Evolutionary conservation across 2,113 vertebrate genomes (phyloP), one percentile per base, ranked within the genome.

Genomic region (Pseudolaguvia tuberculata): DNA sequence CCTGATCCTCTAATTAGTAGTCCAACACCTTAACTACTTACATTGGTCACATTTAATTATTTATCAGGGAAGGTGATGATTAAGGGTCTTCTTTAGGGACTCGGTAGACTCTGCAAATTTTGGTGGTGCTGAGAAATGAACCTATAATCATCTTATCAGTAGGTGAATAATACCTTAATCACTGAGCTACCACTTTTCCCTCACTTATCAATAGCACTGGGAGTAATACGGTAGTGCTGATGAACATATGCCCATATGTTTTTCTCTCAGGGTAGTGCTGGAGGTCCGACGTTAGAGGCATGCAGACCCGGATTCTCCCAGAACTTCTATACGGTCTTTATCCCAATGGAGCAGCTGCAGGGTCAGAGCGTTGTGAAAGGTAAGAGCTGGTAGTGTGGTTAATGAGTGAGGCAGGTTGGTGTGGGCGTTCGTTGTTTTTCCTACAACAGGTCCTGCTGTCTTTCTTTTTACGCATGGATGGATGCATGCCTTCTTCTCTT

Each of bases 301-400:
- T 91, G 91, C 82, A 83, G 85, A 85, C 87, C 90, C 31, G 91
- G 91, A 81, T 92, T 92, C 89, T 90, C 90, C 84, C 87, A 90
- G 84, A 90, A 85, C 86, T 91, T 91, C 88, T 92, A 91, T 87
- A 91, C 88, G 17, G 85, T 92, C 83, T 88, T 91, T 75, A 84
- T 92, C 87, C 84, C 90, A n/a, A 88, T 87, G 84, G 89, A 90
- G 52, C 63, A 86, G 9, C 86, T 90, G 78, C 90, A 84, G 1
- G 88, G 89, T 70, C 87, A 87, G 83, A 88, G 83, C 84, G 86
- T 89, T 79, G 86, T 91, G 78, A 91, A 89, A 92, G 90, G 91
- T 92, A 86, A 84, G 90, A 66, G 63, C 76, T 68, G 47, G 58
- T 80, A 77, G 80, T 84, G 79, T 75, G 73, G 73, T 69, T 75